phyloP scores from a whole-genome alignment of 2,797 vertebrate species.

The Sebastes flavidus region DNA sequence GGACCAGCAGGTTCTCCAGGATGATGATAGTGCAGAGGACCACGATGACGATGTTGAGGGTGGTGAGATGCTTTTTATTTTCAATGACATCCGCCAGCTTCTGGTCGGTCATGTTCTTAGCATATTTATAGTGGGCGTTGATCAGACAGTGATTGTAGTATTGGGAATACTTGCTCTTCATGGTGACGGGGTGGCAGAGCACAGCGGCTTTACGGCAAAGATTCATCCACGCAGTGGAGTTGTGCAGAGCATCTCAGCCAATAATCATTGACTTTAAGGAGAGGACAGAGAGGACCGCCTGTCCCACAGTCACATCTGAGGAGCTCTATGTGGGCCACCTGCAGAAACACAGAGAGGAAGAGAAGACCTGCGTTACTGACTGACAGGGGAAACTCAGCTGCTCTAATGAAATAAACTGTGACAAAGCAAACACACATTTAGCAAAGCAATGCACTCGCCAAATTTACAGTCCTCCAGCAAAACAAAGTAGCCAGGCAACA shows the following conservation, averaged over 20 bases:
- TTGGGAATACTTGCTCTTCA: conserved; percentile 89
- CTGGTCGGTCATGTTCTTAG: conserved; percentile 79
- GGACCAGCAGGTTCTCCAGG: conserved; percentile 93
- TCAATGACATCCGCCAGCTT: conserved; percentile 3
- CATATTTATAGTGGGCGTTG: conserved; percentile 84
- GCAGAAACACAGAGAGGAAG: conserved; percentile 62
- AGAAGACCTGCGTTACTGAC: conserved; percentile 31
- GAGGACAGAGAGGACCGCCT: conserved; percentile 55
- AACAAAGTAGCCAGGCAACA: conserved; percentile 37
- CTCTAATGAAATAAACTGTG: conserved; percentile 13
- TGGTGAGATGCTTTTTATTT: conserved; percentile 41
- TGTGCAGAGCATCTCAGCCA: conserved; percentile 40
- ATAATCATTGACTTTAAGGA: conserved; percentile 48
- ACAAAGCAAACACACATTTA: conserved; percentile 29
- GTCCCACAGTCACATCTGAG: conserved; percentile 77
- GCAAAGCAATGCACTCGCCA: not conserved
- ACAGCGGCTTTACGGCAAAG: conserved; percentile 59
- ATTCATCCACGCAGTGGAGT: conserved; percentile 74
- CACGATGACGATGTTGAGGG: conserved; percentile 81
- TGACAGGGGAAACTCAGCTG: not conserved
- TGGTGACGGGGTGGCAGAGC: conserved; percentile 71
- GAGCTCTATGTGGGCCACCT: conserved; percentile 80
- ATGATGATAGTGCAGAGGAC: conserved; percentile 91
- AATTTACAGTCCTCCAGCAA: conserved; percentile 14
- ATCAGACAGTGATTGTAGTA: conserved; percentile 88